phyloP scores from a whole-genome alignment of 2,113 vertebrate genomes.

The Notothenia rossii region DNA sequence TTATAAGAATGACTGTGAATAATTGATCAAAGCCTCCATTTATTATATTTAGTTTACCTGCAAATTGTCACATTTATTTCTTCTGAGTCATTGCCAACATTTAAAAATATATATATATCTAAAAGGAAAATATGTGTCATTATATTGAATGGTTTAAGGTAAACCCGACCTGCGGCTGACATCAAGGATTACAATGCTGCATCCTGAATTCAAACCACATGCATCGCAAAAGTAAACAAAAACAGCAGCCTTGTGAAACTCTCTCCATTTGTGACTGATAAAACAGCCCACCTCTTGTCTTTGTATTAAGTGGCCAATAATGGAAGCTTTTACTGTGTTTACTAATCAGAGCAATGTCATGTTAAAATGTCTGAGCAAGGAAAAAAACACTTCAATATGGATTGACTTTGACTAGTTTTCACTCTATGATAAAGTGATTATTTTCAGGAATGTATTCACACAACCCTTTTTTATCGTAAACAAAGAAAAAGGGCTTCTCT shows the following conservation, averaged over 20 bases:
- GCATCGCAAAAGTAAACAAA: background rate
- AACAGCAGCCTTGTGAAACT: background rate
- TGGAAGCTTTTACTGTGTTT: slow-evolving; percentile 14
- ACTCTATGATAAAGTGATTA: background rate
- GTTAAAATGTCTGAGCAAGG: background rate
- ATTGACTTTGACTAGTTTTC: background rate
- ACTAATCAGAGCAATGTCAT: background rate
- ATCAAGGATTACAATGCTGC: background rate
- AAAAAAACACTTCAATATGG: background rate
- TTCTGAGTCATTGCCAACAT: background rate
- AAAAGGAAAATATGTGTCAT: background rate
- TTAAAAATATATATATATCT: too few relatives aligned
- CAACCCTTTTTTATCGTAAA: background rate
- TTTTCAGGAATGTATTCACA: background rate
- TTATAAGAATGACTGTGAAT: slow-evolving; percentile 1
- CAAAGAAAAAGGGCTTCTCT: background rate
- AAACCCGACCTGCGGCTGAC: background rate
- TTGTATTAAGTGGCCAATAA: background rate
- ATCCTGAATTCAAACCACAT: background rate
- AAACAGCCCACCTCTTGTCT: background rate
- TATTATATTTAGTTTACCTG: background rate
- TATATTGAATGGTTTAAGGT: background rate
- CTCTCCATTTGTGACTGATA: background rate
- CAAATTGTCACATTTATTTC: background rate
- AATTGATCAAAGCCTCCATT: background rate